Evolutionary conservation across 2,797 vertebrate species (phyloP).

Genomic region (Hippopotamyrus pictus): DNA sequence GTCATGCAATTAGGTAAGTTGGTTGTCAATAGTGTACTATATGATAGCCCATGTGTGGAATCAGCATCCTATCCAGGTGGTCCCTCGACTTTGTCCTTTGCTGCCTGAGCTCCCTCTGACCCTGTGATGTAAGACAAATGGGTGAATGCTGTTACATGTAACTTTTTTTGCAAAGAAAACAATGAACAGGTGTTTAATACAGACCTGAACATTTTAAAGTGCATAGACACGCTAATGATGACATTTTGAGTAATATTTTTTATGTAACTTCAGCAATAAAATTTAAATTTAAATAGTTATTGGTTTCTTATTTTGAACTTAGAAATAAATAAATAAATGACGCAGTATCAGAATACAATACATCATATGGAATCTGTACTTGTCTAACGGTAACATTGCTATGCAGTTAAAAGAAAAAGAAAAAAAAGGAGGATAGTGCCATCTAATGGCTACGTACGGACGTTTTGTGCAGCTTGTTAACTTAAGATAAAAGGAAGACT

Average conservation of each 20-base stretch:
- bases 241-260: neutral
- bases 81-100: neutral
- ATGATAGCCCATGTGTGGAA: neutral
- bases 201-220: neutral
- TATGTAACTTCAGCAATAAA: neutral
- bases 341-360: neutral
- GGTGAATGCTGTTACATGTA: neutral
- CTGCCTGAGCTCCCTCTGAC: neutral
- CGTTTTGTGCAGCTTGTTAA: neutral
- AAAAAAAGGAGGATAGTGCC: neutral
- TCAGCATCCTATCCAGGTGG: neutral
- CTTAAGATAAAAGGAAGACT: neutral
- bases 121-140: neutral
- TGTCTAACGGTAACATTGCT: neutral
- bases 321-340: neutral
- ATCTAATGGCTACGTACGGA: neutral
- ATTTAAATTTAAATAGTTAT: neutral
- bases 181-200: neutral
- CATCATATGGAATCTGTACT: neutral
- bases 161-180: neutral
- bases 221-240: neutral
- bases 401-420: neutral
- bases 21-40: neutral
- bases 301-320: neutral
- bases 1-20: neutral